A percentile compares a stretch with the other conserved stretches of the same genome.
Conservation (phyloP, 2,797 vertebrate genomes). For the Peromyscus aztecus region DNA sequence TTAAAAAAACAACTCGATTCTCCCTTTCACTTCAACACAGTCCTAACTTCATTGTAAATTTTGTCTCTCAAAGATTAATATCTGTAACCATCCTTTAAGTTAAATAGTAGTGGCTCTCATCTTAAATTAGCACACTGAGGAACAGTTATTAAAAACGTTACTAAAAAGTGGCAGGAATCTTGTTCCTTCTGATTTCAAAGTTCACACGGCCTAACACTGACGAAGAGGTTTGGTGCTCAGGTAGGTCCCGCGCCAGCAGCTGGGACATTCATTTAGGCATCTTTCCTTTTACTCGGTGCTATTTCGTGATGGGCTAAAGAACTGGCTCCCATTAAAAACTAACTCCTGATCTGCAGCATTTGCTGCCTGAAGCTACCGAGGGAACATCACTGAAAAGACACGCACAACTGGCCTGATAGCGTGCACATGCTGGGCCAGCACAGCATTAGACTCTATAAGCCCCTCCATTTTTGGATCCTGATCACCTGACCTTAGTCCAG, state of each 20-base stretch:
- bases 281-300: neutral
- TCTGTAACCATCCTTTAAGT: neutral
- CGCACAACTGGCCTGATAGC: neutral
- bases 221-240: neutral
- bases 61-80: neutral
- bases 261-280: neutral
- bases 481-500: neutral
- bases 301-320: neutral
- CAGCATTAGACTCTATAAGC: fast-evolving
- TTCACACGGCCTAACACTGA: neutral
- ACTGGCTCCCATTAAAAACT: neutral
- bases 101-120: neutral
- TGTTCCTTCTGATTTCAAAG: slow-evolving; percentile 18
- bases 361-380: slow-evolving; percentile 9
- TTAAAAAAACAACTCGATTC: neutral
- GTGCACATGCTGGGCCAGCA: fast-evolving
- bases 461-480: neutral
- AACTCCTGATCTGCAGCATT: neutral
- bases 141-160: neutral
- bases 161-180: neutral
- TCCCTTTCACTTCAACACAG: neutral
- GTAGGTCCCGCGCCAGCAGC: neutral
- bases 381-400: neutral
- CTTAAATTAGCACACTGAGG: neutral
- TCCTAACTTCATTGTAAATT: neutral